Conservation (phyloP, 2,797 vertebrate species). For the Heterohyrax brucei region DNA sequence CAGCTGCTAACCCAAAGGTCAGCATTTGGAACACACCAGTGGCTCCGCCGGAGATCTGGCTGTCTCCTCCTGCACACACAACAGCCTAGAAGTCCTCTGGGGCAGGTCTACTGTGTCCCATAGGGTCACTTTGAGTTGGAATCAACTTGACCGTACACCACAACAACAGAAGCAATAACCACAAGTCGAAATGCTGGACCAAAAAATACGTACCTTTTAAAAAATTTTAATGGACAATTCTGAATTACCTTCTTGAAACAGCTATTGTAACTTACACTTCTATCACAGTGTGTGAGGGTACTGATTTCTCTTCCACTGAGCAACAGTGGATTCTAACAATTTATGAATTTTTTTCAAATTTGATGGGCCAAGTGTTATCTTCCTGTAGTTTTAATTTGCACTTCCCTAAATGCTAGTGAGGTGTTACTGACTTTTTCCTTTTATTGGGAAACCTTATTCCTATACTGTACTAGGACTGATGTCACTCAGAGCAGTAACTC, state of each 20-base stretch:
- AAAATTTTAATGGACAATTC: neutral
- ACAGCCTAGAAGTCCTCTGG: no score
- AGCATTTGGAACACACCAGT: no score
- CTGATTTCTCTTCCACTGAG: neutral
- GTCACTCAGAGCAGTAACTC: no score
- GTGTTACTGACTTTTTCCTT: constrained; percentile 19
- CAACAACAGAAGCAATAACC: neutral
- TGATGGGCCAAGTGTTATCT: neutral
- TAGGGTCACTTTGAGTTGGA: no score
- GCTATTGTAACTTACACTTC: neutral
- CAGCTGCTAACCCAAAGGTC: no score
- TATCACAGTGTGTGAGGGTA: neutral
- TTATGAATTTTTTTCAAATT: neutral
- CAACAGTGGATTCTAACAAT: neutral
- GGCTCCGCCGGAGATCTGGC: no score
- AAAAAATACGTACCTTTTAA: neutral
- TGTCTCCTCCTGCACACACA: no score
- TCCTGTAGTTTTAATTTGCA: constrained; percentile 3
- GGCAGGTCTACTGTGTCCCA: no score
- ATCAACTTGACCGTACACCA: no score
- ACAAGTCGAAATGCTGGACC: neutral
- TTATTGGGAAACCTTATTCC: neutral
- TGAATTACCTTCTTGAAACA: neutral
- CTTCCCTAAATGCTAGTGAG: neutral
- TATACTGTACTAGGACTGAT: neutral